phyloP scores from a whole-genome alignment of 2,113 vertebrate species.

The Chaenocephalus aceratus region DNA sequence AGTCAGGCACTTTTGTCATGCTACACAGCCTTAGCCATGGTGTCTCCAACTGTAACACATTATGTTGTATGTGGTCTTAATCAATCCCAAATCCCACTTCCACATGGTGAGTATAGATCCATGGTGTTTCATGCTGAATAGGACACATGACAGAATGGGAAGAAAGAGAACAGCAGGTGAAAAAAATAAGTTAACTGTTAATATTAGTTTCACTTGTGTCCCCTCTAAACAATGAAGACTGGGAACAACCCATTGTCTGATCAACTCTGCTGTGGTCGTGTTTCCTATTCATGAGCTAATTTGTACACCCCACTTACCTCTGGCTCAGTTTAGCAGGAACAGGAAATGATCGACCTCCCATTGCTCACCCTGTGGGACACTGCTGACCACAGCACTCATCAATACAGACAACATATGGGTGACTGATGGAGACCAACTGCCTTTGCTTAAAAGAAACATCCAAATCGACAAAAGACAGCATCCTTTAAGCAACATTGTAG shows the following conservation, averaged over 20 bases:
- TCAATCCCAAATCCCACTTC: conserved; percentile 19
- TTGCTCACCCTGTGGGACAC: conserved; percentile 72
- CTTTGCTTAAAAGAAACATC: conserved; percentile 56
- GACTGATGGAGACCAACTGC: conserved; percentile 75
- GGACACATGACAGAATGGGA: conserved; percentile 28
- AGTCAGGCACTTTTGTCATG: conserved; percentile 60
- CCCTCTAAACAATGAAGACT: conserved; percentile 55
- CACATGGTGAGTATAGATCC: conserved; percentile 19
- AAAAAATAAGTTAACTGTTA: conserved; percentile 47
- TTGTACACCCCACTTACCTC: conserved; percentile 70
- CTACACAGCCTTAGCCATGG: conserved; percentile 34
- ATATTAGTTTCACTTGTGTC: conserved; percentile 61
- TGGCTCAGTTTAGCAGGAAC: conserved; percentile 60
- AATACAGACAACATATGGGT: conserved; percentile 78
- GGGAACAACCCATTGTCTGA: conserved; percentile 63
- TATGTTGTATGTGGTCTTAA: conserved; percentile 38
- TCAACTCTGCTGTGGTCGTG: conserved; percentile 61
- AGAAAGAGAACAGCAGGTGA: conserved; percentile 46
- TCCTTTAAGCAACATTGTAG: conserved; percentile 48
- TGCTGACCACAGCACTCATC: conserved; percentile 75
- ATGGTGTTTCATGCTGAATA: conserved; percentile 39
- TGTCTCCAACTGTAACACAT: conserved; percentile 57
- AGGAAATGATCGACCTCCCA: conserved; percentile 74
- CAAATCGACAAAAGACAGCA: conserved; percentile 50
- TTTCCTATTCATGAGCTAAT: conserved; percentile 80